phyloP scores from a whole-genome alignment of 2,113 vertebrate species.

The Carassius gibelio region DNA sequence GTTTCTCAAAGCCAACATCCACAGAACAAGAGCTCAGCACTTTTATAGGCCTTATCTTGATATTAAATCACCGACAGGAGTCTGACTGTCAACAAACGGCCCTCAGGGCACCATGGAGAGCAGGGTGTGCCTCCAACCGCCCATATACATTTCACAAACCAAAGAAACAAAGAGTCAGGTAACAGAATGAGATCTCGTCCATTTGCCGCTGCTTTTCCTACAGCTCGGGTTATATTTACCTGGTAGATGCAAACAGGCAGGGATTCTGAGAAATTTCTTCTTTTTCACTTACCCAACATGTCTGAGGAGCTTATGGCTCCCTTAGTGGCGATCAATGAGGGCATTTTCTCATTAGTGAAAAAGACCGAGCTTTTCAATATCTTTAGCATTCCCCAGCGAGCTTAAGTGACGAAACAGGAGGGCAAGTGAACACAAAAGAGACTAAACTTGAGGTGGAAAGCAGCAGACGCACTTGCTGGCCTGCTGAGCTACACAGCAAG shows the following conservation, averaged over 20 bases:
- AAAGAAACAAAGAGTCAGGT: neutral
- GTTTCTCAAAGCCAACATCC: neutral
- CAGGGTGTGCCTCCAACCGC: neutral
- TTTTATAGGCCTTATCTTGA: neutral
- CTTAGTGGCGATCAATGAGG: constrained; percentile 17
- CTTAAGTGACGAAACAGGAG: constrained; percentile 14
- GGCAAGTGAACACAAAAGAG: constrained; percentile 9
- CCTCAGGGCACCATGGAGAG: neutral
- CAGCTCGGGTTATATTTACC: constrained; percentile 2
- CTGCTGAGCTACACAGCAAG: neutral
- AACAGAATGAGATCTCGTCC: neutral
- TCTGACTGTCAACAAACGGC: neutral
- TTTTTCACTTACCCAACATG: neutral
- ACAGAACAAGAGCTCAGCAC: neutral
- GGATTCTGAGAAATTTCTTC: neutral
- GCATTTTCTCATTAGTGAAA: constrained; percentile 41
- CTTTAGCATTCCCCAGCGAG: constrained; percentile 30
- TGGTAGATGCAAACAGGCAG: no score
- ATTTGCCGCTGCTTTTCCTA: neutral
- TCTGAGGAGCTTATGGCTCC: constrained; percentile 28
- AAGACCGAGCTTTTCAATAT: neutral
- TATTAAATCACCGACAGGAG: neutral
- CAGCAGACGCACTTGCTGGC: neutral
- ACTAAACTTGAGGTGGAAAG: constrained; percentile 5
- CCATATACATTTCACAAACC: neutral